These are phyloP conservation scores for Motacilla tschutschensis DNA, from an alignment of 2,113 vertebrate genomes.

Conservation along the genomic window DNA sequence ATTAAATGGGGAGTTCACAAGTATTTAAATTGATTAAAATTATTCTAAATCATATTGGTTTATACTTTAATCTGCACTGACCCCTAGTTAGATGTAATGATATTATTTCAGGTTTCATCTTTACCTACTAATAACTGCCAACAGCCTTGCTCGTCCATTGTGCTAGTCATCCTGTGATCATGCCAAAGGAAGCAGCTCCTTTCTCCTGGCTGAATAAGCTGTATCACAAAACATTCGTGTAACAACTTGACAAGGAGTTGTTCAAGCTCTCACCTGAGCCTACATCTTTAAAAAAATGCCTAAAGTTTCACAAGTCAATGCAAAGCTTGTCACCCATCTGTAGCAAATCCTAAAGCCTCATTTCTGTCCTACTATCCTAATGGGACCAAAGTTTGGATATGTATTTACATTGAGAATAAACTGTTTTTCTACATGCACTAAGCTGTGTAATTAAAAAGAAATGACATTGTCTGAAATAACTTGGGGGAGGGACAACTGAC, in stretches of 20 bases:
- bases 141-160: neutral
- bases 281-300: neutral
- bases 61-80: neutral
- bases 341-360: neutral
- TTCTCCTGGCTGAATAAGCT: neutral
- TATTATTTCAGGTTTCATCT: neutral
- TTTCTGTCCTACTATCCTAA: neutral
- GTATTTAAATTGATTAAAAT: neutral
- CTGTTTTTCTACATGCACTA: neutral
- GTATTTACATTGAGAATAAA: conserved; percentile 1
- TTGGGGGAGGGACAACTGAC: neutral
- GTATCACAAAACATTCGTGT: neutral
- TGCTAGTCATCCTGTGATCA: neutral
- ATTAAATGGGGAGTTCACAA: neutral
- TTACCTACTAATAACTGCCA: neutral
- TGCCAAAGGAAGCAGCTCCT: neutral
- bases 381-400: neutral
- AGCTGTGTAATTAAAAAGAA: neutral
- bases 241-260: neutral
- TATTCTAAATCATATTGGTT: neutral
- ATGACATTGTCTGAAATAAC: neutral
- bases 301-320: neutral
- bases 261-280: neutral
- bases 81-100: neutral
- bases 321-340: neutral